Evolutionary conservation across 2,113 vertebrate genomes (phyloP).

Genomic region (Galemys pyrenaicus): DNA sequence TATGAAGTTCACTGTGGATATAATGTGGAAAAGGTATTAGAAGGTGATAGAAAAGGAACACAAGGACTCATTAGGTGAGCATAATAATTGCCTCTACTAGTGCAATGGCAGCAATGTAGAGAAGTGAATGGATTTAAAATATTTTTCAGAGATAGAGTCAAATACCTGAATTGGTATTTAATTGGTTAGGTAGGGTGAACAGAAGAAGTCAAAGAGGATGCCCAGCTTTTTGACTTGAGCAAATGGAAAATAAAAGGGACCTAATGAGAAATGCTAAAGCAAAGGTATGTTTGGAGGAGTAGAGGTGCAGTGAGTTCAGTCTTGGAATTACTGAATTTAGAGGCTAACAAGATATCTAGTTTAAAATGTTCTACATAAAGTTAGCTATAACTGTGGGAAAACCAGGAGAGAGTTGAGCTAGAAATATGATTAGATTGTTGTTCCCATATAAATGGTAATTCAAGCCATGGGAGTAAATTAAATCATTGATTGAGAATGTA

Average conservation of each 20-base stretch:
- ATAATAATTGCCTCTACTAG: slow-evolving; percentile 21
- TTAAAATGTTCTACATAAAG: not conserved
- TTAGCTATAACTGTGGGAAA: not conserved
- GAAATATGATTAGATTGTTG: not conserved
- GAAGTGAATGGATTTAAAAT: not conserved
- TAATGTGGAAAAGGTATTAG: not conserved
- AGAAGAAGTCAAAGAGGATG: not conserved
- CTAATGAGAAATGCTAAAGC: not conserved
- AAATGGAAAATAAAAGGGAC: not conserved
- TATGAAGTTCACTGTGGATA: slow-evolving; percentile 6
- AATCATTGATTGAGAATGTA: slow-evolving; percentile 27
- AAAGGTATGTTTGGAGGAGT: not conserved
- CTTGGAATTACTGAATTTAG: not conserved
- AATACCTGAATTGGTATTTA: not conserved
- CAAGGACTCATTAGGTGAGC: slow-evolving; percentile 11
- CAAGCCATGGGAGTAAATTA: not conserved
- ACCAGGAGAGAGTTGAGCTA: not conserved
- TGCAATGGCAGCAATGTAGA: not conserved
- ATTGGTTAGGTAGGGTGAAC: not conserved
- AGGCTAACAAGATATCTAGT: not conserved
- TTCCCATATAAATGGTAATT: not conserved
- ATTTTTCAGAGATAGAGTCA: slow-evolving; percentile 12
- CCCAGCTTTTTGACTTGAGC: slow-evolving; percentile 17
- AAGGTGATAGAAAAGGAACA: not conserved
- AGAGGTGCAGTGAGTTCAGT: not conserved